Percentiles rank a stretch among this genome's conserved stretches.
Conservation (phyloP, 23 tunicate species). For the Aplidium turbinatum region DNA sequence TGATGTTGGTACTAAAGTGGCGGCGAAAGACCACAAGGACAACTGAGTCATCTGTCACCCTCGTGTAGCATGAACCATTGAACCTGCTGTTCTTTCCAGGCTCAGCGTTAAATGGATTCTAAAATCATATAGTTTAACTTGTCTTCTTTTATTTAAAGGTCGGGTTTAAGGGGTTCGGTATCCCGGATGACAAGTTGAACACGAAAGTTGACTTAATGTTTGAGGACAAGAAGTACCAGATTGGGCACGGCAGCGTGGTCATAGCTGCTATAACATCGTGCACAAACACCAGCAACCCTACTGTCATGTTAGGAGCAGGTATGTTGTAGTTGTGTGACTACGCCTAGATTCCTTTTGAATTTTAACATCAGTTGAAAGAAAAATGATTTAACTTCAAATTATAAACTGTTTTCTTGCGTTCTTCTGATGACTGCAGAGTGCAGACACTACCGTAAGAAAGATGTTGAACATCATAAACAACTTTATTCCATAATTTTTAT, state of each 20-base stretch:
- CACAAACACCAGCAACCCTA: slow-evolving; percentile 94
- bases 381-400: too few species aligned
- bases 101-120: too few species aligned
- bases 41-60: too few species aligned
- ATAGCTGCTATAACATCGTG: slow-evolving; percentile 97
- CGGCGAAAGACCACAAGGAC: too few species aligned
- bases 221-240: slow-evolving; percentile 45
- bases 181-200: slow-evolving; percentile 46
- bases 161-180: slow-evolving; percentile 93
- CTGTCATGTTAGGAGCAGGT: slow-evolving; percentile 99
- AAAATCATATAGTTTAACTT: too few species aligned
- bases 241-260: slow-evolving; percentile 88
- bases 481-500: too few species aligned
- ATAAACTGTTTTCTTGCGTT: too few species aligned
- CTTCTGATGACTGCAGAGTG: not conserved
- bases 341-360: not conserved
- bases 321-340: not conserved
- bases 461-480: too few species aligned
- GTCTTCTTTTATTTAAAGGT: slow-evolving; percentile 66
- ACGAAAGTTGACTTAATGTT: slow-evolving; percentile 41
- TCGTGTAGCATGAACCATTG: too few species aligned
- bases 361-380: too few species aligned
- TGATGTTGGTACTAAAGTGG: too few species aligned
- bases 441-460: not conserved
- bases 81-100: too few species aligned